Percentiles rank a stretch among this genome's conserved stretches.
phyloP scores from a whole-genome alignment of 1,140 invertebrate genomes.

The Drosophila teissieri region DNA sequence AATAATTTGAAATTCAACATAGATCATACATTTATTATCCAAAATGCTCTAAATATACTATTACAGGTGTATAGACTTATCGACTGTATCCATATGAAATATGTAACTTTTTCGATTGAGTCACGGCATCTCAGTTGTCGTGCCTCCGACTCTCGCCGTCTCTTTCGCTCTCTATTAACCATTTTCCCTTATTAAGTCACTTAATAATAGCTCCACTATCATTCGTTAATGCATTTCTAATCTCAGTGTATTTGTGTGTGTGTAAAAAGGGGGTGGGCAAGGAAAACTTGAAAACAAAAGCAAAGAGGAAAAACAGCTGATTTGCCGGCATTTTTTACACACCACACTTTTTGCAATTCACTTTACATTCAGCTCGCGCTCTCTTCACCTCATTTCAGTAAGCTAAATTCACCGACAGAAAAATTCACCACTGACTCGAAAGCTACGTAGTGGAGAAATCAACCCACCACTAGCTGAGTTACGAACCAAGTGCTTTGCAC shows the following conservation, averaged over 20 bases:
- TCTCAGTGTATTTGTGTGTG: not conserved
- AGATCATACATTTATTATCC: too few species aligned
- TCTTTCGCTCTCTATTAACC: slow-evolving; percentile 3
- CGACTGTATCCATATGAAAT: not conserved
- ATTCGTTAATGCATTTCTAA: slow-evolving; percentile 3
- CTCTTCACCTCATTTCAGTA: slow-evolving; percentile 26
- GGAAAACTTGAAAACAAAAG: slow-evolving; percentile 43
- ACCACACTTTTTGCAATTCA: slow-evolving; percentile 52
- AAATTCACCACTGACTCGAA: slow-evolving; percentile 22
- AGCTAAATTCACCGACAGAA: slow-evolving; percentile 39
- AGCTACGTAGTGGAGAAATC: not conserved
- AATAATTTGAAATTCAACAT: too few species aligned
- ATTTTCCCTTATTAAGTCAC: slow-evolving; percentile 6
- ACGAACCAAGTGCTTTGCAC: not conserved
- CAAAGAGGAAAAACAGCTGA: slow-evolving; percentile 64
- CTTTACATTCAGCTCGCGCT: slow-evolving; percentile 53
- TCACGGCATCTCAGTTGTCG: slow-evolving; percentile 1
- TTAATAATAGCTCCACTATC: slow-evolving; percentile 4
- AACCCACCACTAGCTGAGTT: not conserved
- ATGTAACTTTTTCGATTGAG: not conserved
- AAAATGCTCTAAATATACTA: too few species aligned
- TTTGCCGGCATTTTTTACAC: slow-evolving; percentile 74
- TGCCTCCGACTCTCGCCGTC: not conserved
- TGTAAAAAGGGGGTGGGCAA: slow-evolving; percentile 21
- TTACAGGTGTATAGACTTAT: not conserved